These are phyloP conservation scores for Ptychochromis oligacanthus DNA, from an alignment of 2,113 vertebrate species.

Conservation along the genomic window DNA sequence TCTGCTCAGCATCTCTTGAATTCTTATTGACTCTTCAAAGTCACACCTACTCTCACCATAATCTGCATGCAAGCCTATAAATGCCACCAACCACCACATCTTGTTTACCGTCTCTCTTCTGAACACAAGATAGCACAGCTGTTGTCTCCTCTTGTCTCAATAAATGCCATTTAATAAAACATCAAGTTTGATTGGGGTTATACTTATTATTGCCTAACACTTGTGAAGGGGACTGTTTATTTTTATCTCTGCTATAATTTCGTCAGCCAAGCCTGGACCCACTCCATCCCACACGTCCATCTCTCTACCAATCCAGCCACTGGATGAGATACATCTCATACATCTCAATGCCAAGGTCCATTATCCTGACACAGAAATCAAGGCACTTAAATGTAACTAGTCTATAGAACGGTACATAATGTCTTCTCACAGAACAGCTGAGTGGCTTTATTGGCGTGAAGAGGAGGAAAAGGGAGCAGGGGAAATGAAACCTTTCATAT, in stretches of 20 bases:
- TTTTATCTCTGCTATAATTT: slow-evolving; percentile 62
- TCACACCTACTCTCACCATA: slow-evolving; percentile 3
- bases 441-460: slow-evolving; percentile 37
- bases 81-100: slow-evolving; percentile 35
- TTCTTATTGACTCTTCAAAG: slow-evolving; percentile 37
- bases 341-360: slow-evolving; percentile 47
- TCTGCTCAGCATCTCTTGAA: slow-evolving; percentile 13
- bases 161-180: slow-evolving; percentile 64
- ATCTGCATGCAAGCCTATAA: slow-evolving; percentile 50
- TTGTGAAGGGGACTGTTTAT: slow-evolving; percentile 58
- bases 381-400: slow-evolving; percentile 55
- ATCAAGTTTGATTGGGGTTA: slow-evolving; percentile 72
- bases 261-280: slow-evolving; percentile 30
- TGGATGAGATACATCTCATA: slow-evolving; percentile 52
- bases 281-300: slow-evolving; percentile 15
- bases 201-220: slow-evolving; percentile 58
- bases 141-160: slow-evolving; percentile 56
- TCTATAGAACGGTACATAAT: slow-evolving; percentile 47
- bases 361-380: slow-evolving; percentile 60
- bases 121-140: slow-evolving; percentile 54
- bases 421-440: slow-evolving; percentile 35
- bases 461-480: slow-evolving; percentile 9
- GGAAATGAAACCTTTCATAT: slow-evolving; percentile 43
- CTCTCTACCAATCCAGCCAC: slow-evolving; percentile 37
- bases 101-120: slow-evolving; percentile 55